Conservation (phyloP, 2,797 vertebrate genomes). For the Peromyscus melanophrys region DNA sequence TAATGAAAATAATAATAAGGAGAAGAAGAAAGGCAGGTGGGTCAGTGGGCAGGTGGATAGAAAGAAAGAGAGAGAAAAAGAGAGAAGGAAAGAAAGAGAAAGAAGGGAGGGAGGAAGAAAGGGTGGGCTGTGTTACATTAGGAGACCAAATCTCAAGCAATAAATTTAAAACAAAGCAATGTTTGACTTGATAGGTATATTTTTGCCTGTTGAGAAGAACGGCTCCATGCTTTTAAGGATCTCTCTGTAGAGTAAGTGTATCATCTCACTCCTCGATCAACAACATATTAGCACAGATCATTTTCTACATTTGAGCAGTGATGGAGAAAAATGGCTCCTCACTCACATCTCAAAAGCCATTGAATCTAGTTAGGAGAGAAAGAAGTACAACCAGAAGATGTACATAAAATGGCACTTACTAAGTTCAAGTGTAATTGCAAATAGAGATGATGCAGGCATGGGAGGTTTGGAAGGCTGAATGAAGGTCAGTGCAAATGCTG, state of each 20-base stretch:
- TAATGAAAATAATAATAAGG: background rate
- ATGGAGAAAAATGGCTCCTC: background rate
- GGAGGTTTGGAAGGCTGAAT: constrained; percentile 16
- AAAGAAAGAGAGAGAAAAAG: background rate
- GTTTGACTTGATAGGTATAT: background rate
- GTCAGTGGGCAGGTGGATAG: background rate
- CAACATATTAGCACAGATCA: background rate
- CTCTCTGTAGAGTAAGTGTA: background rate
- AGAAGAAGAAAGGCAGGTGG: background rate
- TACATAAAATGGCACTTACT: constrained; percentile 10
- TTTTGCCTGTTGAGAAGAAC: background rate
- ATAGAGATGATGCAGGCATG: background rate
- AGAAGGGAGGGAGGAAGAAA: background rate
- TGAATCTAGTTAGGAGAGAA: constrained; percentile 34
- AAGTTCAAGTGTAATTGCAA: constrained; percentile 34
- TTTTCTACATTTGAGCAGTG: background rate
- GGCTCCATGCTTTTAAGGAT: background rate
- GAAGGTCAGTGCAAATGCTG: background rate
- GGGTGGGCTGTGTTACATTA: background rate
- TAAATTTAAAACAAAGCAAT: background rate
- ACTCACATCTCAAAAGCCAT: constrained; percentile 29
- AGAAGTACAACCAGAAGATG: background rate
- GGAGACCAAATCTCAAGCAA: constrained; percentile 26
- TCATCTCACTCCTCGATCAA: background rate
- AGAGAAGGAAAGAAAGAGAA: background rate